phyloP scores from a whole-genome alignment of 2,113 vertebrate genomes.

The Pantherophis guttatus region DNA sequence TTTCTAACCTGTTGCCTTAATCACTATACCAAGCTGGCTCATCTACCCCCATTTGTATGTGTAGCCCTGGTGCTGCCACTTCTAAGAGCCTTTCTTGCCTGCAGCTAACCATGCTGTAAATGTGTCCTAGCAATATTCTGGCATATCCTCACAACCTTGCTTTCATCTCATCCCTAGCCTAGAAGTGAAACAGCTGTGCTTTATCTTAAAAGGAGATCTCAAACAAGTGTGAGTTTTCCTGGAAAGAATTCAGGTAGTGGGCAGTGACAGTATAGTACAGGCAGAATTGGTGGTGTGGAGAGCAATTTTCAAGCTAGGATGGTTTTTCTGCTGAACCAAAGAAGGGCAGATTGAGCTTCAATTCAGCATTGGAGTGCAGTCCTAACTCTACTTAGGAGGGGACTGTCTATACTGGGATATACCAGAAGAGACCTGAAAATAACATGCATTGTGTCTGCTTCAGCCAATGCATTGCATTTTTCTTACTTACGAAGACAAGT shows the following conservation, averaged over 20 bases:
- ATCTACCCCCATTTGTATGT: background rate
- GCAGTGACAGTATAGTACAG: background rate
- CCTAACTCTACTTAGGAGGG: background rate
- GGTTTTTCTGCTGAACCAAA: background rate
- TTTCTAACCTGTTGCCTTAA: background rate
- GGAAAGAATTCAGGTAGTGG: background rate
- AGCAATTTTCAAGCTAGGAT: background rate
- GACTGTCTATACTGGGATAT: background rate
- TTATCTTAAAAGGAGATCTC: background rate
- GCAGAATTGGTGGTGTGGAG: background rate
- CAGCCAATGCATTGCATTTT: background rate
- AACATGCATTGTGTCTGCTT: background rate
- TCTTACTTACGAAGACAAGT: background rate
- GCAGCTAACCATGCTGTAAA: background rate
- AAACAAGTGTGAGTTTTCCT: background rate
- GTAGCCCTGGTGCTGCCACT: background rate
- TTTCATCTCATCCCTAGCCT: background rate
- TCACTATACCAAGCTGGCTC: background rate
- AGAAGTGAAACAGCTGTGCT: background rate
- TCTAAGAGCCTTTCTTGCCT: background rate
- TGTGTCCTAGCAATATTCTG: background rate
- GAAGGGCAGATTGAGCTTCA: background rate
- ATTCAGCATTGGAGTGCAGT: background rate
- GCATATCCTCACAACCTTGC: background rate
- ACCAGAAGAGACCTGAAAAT: background rate